These are phyloP conservation scores for Tachycineta bicolor DNA, from an alignment of 2,113 vertebrate species.

Conservation along the genomic window DNA sequence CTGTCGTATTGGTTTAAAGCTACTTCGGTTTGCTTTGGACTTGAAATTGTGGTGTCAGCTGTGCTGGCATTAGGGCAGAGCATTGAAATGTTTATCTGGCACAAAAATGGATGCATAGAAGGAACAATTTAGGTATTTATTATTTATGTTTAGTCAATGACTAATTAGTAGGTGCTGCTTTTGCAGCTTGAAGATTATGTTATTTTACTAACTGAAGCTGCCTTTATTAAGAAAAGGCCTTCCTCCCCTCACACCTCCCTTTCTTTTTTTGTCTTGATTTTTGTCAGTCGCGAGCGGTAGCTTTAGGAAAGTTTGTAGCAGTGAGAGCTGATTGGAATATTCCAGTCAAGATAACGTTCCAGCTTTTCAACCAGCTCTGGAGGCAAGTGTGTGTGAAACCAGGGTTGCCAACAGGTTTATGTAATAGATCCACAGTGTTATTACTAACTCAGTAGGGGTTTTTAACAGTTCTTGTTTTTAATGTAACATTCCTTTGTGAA, in stretches of 20 bases:
- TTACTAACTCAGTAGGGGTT: background rate
- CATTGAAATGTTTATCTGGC: slow-evolving; percentile 64
- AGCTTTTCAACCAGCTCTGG: background rate
- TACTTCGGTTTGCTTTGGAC: slow-evolving; percentile 74
- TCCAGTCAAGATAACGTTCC: background rate
- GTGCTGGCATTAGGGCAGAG: slow-evolving; percentile 69
- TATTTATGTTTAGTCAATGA: slow-evolving; percentile 99
- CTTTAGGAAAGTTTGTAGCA: slow-evolving; percentile 8
- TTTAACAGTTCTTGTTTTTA: slow-evolving; percentile 6
- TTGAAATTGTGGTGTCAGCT: slow-evolving; percentile 77
- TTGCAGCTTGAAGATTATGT: slow-evolving; percentile 91
- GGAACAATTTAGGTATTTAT: slow-evolving; percentile 88
- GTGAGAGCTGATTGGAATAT: slow-evolving; percentile 4
- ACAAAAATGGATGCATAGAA: slow-evolving; percentile 68
- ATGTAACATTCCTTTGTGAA: slow-evolving; percentile 9
- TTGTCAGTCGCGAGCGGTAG: background rate
- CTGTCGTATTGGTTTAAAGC: slow-evolving; percentile 34
- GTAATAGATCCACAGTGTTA: background rate
- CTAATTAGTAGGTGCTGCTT: slow-evolving; percentile 97
- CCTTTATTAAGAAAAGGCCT: slow-evolving; percentile 96
- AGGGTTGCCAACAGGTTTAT: slow-evolving; percentile 15
- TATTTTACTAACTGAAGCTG: slow-evolving; percentile 91
- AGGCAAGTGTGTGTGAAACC: background rate
- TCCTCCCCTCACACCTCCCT: background rate
- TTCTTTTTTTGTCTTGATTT: slow-evolving; percentile 27